Evolutionary conservation across 2,113 vertebrate genomes (phyloP).

Genomic region (Morphnarchus princeps): DNA sequence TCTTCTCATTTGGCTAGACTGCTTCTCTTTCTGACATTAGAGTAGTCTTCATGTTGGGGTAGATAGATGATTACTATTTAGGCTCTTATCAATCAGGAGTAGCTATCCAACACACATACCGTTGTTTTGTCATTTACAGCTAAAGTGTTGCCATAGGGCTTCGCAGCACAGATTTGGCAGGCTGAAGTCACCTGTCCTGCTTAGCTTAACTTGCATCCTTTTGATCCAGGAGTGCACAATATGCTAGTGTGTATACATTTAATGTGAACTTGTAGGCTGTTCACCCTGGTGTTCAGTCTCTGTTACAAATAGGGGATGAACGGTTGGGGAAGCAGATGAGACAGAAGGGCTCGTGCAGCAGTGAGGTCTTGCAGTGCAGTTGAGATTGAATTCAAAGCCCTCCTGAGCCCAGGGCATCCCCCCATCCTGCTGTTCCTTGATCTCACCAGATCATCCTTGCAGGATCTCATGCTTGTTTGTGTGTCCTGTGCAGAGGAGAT

Average conservation of each 20-base stretch:
- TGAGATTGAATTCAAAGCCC: neutral
- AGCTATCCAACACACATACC: neutral
- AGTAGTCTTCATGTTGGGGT: neutral
- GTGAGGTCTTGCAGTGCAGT: neutral
- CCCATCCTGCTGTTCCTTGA: neutral
- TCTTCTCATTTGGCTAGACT: neutral
- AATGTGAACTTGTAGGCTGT: neutral
- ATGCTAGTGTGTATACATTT: neutral
- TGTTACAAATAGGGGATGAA: neutral
- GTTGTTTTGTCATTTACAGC: neutral
- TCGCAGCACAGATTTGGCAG: neutral
- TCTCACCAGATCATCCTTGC: neutral
- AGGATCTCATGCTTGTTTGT: neutral
- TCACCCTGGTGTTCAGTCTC: neutral
- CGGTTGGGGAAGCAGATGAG: neutral
- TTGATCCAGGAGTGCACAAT: neutral
- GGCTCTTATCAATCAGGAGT: neutral
- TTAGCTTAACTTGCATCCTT: neutral
- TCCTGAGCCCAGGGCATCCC: neutral
- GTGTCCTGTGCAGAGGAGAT: neutral
- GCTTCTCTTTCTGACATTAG: neutral
- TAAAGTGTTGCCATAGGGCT: neutral
- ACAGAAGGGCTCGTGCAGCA: neutral
- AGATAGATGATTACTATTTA: neutral
- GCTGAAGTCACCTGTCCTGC: neutral